A percentile compares a stretch with the other conserved stretches of the same genome.
Conservation (phyloP, 2,797 vertebrate species). For the Nyctalus aviator region DNA sequence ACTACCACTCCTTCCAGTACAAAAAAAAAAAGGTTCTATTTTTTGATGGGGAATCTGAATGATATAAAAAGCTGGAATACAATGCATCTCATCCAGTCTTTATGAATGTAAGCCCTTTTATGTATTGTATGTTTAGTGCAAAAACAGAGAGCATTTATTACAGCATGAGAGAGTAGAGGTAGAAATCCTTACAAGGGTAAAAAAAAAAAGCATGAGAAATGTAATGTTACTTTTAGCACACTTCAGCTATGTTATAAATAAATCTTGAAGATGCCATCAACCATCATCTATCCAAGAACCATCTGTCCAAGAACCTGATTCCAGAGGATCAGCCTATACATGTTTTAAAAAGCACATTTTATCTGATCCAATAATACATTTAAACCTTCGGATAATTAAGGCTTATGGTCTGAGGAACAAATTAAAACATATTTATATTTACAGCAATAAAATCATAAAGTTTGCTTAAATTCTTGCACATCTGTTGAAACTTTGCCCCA, state of each 20-base stretch:
- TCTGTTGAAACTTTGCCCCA: background rate
- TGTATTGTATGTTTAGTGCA: background rate
- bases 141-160: background rate
- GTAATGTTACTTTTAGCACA: background rate
- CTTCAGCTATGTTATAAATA: slow-evolving; percentile 28
- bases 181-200: background rate
- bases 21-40: background rate
- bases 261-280: background rate
- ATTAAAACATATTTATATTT: slow-evolving; percentile 33
- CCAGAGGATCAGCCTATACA: background rate
- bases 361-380: background rate
- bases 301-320: background rate
- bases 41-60: background rate
- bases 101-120: background rate
- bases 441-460: slow-evolving; percentile 7
- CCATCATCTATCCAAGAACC: background rate
- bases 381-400: slow-evolving; percentile 10
- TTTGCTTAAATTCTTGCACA: background rate
- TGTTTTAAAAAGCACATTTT: background rate
- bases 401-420: background rate
- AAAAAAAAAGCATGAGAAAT: background rate
- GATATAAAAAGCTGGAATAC: background rate
- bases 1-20: background rate
- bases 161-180: background rate
- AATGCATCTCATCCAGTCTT: background rate